Evolutionary conservation across 1,140 invertebrate species (phyloP).

Genomic region (Heliconius hermathena): DNA sequence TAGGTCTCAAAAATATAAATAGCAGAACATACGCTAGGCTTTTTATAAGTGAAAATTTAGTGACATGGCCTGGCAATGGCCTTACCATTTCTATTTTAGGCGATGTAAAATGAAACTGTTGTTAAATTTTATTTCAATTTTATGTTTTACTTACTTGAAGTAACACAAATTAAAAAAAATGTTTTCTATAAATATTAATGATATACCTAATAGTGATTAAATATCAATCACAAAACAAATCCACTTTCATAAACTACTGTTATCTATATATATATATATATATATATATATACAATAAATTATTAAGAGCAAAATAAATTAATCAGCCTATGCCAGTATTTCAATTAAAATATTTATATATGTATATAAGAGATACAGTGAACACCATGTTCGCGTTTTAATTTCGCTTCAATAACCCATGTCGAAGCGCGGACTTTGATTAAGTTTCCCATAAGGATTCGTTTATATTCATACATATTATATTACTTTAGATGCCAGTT

Average conservation of each 20-base stretch:
- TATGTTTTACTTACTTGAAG: too few species aligned
- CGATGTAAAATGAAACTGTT: too few species aligned
- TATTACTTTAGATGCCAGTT: too few species aligned
- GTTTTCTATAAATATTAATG: not conserved
- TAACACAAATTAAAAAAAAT: too few species aligned
- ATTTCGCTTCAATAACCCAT: slow-evolving; percentile 67
- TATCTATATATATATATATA: not conserved
- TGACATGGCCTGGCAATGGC: too few species aligned
- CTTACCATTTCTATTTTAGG: too few species aligned
- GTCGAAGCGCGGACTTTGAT: slow-evolving; percentile 63
- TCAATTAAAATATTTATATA: slow-evolving; percentile 35
- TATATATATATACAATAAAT: not conserved
- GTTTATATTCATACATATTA: slow-evolving; percentile 23
- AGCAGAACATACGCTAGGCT: too few species aligned
- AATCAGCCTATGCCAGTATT: not conserved
- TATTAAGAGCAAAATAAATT: not conserved
- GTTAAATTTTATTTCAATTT: too few species aligned
- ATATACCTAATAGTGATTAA: not conserved
- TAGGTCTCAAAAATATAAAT: not conserved
- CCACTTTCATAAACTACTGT: not conserved
- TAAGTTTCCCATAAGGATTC: slow-evolving; percentile 56
- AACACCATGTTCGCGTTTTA: slow-evolving; percentile 54
- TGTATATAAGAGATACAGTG: slow-evolving; percentile 41
- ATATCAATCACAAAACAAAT: not conserved
- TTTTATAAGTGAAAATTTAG: too few species aligned